Evolutionary conservation across 2,888 invertebrate species (phyloP).

Genomic region (Beris chalybata): DNA sequence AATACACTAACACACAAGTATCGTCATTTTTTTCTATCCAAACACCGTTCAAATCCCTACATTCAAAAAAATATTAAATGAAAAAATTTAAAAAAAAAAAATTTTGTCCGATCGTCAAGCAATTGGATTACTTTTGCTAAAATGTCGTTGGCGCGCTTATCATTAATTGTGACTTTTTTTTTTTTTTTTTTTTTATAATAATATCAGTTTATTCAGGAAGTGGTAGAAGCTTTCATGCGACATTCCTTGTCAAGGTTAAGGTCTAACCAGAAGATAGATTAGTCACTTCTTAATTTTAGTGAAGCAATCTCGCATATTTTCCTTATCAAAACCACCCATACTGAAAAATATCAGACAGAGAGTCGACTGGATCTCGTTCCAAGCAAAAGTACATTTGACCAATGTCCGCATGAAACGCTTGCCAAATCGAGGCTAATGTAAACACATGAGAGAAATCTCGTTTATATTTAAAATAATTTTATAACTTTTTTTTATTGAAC

Average conservation of each 20-base stretch:
- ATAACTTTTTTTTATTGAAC: no score
- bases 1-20: background rate
- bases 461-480: no score
- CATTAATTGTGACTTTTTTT: background rate
- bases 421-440: no score
- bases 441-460: no score
- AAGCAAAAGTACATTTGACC: no score
- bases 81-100: background rate
- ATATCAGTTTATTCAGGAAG: no score
- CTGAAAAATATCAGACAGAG: no score
- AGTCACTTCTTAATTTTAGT: background rate
- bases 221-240: background rate
- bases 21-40: background rate
- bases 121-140: slow-evolving; percentile 1
- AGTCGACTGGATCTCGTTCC: no score
- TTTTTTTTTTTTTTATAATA: no score
- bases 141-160: background rate
- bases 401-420: no score
- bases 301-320: background rate
- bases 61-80: no score
- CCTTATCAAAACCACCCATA: background rate
- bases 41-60: background rate
- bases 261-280: background rate
- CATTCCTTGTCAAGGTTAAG: background rate
- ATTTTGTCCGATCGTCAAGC: background rate